Conservation (phyloP, 2,888 invertebrate species). For the Heliconius hortense region DNA sequence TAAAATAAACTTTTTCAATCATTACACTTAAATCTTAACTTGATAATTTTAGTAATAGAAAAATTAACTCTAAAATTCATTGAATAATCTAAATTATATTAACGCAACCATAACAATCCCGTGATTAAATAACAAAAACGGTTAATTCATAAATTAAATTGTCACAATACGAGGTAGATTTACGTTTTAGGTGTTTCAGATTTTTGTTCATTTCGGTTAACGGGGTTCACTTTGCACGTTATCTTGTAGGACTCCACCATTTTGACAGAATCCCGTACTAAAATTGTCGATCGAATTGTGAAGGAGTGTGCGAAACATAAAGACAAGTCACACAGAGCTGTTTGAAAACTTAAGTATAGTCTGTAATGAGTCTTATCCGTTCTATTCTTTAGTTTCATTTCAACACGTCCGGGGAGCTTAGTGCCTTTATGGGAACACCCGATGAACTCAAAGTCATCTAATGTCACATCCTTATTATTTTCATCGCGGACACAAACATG, state of each 20-base stretch:
- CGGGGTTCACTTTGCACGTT: slow-evolving; percentile 76
- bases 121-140: neutral
- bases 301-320: slow-evolving; percentile 72
- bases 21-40: neutral
- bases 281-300: slow-evolving; percentile 69
- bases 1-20: neutral
- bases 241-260: slow-evolving; percentile 76
- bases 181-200: slow-evolving; percentile 11
- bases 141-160: neutral
- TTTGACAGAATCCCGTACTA: slow-evolving; percentile 74
- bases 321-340: slow-evolving; percentile 65
- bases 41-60: neutral
- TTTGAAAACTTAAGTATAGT: slow-evolving; percentile 73
- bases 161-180: neutral
- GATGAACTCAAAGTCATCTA: slow-evolving; percentile 70
- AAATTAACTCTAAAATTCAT: neutral
- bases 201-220: slow-evolving; percentile 49
- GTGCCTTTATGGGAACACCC: slow-evolving; percentile 63
- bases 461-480: slow-evolving; percentile 64
- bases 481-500: slow-evolving; percentile 69
- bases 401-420: slow-evolving; percentile 69
- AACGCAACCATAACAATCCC: neutral
- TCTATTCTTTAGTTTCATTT: slow-evolving; percentile 70
- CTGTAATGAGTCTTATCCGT: slow-evolving; percentile 74
- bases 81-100: neutral